Evolutionary conservation across 1,140 invertebrate species (phyloP).

Genomic region (Branchinecta lynchi): DNA sequence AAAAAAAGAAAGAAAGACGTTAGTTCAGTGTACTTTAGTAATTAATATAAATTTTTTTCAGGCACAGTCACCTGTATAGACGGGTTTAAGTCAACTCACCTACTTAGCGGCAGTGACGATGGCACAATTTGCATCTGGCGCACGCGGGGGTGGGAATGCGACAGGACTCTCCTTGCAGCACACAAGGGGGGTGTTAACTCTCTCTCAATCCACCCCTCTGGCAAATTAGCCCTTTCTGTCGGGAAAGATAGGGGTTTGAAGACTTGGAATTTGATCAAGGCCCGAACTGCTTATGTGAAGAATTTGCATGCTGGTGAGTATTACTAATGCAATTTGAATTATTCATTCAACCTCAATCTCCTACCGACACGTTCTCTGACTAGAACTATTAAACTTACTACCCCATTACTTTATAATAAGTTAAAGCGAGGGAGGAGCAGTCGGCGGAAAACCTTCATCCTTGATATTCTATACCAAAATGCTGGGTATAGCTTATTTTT

Average conservation of each 20-base stretch:
- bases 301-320: conserved; percentile 45
- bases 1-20: no score
- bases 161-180: conserved; percentile 42
- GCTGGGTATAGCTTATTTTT: no score
- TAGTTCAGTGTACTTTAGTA: no score
- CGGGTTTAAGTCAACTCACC: conserved; percentile 57
- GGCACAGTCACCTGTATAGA: conserved; percentile 54
- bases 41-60: conserved; percentile 22
- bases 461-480: no score
- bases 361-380: no score
- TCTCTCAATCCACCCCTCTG: conserved; percentile 66
- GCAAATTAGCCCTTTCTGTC: conserved; percentile 70
- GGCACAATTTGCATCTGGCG: conserved; percentile 63
- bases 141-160: conserved; percentile 64
- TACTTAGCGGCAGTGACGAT: conserved; percentile 69
- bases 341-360: no score
- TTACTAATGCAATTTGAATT: not conserved
- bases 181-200: conserved; percentile 41
- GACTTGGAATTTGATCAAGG: conserved; percentile 89
- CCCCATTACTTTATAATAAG: no score
- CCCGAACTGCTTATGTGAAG: conserved; percentile 66
- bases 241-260: conserved; percentile 64
- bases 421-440: no score
- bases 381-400: no score
- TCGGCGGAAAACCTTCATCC: no score